Conservation (phyloP, 2,888 invertebrate species). For the Steromphala cineraria region DNA sequence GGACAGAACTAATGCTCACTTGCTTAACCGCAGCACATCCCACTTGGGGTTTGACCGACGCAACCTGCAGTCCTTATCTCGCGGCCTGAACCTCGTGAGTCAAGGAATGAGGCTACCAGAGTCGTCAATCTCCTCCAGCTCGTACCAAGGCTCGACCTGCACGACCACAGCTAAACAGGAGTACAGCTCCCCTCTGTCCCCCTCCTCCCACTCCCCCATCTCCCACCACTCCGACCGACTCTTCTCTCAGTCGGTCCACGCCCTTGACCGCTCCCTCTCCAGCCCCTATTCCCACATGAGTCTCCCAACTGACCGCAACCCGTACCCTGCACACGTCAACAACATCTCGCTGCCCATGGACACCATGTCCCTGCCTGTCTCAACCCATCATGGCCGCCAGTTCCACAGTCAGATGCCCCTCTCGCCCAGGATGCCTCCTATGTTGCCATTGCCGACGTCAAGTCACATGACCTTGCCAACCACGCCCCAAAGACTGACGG, state of each 20-base stretch:
- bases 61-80: neutral
- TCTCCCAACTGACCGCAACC: conserved; percentile 5
- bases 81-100: neutral
- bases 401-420: conserved; percentile 15
- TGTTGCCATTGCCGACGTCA: conserved; percentile 18
- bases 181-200: neutral
- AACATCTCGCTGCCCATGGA: conserved; percentile 14
- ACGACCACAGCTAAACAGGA: neutral
- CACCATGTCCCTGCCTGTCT: neutral
- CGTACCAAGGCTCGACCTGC: neutral
- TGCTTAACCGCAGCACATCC: neutral
- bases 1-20: neutral
- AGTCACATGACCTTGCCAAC: conserved; percentile 26
- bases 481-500: neutral
- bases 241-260: neutral
- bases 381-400: neutral
- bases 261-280: neutral
- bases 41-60: conserved; percentile 1
- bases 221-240: conserved; percentile 1
- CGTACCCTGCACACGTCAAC: conserved; percentile 23
- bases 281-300: conserved; percentile 17
- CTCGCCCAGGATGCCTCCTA: conserved; percentile 13
- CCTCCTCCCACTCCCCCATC: neutral
- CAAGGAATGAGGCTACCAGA: neutral
- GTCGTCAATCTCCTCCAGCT: neutral